Base-by-base conservation (phyloP, 64 coral and sea anemone genomes). In the Porites australiensis region DNA sequence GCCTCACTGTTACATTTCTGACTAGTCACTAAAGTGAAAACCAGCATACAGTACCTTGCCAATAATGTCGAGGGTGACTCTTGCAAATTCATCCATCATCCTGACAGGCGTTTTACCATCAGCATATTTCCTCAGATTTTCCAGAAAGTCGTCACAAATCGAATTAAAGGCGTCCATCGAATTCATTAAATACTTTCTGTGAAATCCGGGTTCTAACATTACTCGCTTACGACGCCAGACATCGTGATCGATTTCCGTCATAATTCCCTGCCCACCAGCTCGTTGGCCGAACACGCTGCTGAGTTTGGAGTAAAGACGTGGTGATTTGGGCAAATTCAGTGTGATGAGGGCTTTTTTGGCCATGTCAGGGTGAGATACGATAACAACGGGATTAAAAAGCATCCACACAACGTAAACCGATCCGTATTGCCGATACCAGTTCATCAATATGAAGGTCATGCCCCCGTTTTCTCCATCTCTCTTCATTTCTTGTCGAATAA, bases 31-130 rank as follows among this genome's bases (percentile, higher is more conserved):
- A 55, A 55, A 5, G 53, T 55, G 11, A 55, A 57, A 9, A 12
- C 7, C 54, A 57, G 7, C 54, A 57, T 57, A 57, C 11, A 44
- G 37, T 92, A 95, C 94, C 90, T 95, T 95, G 72, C 94, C 60
- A 83, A 95, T 95, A 20, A 95, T 77, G 64, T 95, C 94, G 5
- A 96, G 84, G 5, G 94, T 96, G 54, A 96, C 94, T 81, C 86
- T 88, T 48, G 83, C 94, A 82, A 96, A 96, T 65, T 96, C 94
- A 47, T 72, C 83, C 6, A 76, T 65, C 94, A 96, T 96, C 37
- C 45, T 81, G 3, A 96, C 89, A n/a, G 45, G 70, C 10, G 84
- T 96, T 44, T 92, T 83, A 3, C 94, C 94, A 96, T 96, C 94
- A 48, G 94, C 89, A 7, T 75, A 12, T 4, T 82, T 55, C 16